These are phyloP conservation scores for Lutraria lutraria DNA, from an alignment of 2,888 invertebrate species.

Conservation along the genomic window DNA sequence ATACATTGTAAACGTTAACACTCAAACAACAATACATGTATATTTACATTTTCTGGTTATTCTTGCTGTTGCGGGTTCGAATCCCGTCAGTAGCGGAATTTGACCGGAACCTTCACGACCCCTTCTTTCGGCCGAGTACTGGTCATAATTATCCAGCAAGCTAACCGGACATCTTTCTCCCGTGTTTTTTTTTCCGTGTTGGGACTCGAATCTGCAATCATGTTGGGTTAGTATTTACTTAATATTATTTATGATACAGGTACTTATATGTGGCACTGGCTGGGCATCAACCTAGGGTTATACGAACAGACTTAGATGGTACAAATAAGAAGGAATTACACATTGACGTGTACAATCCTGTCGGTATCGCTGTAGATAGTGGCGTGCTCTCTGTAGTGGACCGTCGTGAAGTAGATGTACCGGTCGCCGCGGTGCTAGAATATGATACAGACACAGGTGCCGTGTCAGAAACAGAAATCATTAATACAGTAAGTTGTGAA, in stretches of 20 bases:
- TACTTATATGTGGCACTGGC: slow-evolving; percentile 81
- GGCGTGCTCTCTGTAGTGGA: slow-evolving; percentile 74
- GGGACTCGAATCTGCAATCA: not conserved
- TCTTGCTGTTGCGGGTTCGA: too few relatives aligned
- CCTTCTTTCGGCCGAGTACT: too few relatives aligned
- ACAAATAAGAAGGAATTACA: slow-evolving; percentile 52
- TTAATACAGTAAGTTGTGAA: slow-evolving; percentile 9
- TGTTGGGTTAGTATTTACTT: not conserved
- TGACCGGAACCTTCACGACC: too few relatives aligned
- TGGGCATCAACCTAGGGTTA: slow-evolving; percentile 75
- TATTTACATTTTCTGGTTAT: too few relatives aligned
- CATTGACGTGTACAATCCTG: slow-evolving; percentile 76
- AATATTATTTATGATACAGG: slow-evolving; percentile 68
- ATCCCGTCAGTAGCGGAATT: too few relatives aligned
- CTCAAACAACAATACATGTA: too few relatives aligned
- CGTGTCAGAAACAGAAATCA: not conserved
- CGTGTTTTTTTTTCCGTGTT: too few relatives aligned
- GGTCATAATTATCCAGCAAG: too few relatives aligned
- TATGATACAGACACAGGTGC: slow-evolving; percentile 15
- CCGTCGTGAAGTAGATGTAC: not conserved
- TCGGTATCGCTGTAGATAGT: slow-evolving; percentile 74
- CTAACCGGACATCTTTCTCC: too few relatives aligned
- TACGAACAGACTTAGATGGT: slow-evolving; percentile 80
- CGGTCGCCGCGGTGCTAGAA: slow-evolving; percentile 3
- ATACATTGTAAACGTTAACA: too few relatives aligned